Evolutionary conservation across 2,888 invertebrate species (phyloP).

Genomic region (Nasonovia ribisnigri): DNA sequence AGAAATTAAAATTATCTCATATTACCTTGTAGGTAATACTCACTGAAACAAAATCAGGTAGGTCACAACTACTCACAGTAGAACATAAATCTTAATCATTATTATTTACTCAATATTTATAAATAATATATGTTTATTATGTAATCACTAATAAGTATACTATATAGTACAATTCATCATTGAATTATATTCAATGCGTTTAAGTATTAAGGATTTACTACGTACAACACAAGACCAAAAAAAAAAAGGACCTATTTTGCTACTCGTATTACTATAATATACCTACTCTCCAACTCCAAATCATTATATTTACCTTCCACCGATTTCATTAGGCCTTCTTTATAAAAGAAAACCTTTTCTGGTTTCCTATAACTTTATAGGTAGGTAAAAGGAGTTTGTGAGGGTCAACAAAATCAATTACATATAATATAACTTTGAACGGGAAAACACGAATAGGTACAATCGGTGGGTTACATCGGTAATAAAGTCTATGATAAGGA

Average conservation of each 20-base stretch:
- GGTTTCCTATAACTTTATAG: background rate
- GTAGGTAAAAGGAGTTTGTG: background rate
- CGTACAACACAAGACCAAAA: background rate
- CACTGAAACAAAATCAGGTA: background rate
- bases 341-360: background rate
- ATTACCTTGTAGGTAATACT: background rate
- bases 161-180: background rate
- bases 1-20: background rate
- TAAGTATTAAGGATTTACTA: too few relatives aligned
- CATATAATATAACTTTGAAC: background rate
- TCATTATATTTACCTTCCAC: background rate
- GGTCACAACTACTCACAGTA: too few relatives aligned
- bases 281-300: too few relatives aligned
- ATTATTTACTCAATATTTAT: background rate
- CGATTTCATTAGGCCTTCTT: background rate
- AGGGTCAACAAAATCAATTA: background rate
- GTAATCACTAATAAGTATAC: background rate
- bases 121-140: background rate
- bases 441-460: background rate
- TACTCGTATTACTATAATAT: background rate
- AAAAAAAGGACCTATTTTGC: background rate
- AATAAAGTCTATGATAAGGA: background rate
- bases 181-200: background rate
- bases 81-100: background rate
- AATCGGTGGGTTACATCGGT: background rate